phyloP scores from a whole-genome alignment of 2,888 invertebrate species.

The Hyalella azteca region DNA sequence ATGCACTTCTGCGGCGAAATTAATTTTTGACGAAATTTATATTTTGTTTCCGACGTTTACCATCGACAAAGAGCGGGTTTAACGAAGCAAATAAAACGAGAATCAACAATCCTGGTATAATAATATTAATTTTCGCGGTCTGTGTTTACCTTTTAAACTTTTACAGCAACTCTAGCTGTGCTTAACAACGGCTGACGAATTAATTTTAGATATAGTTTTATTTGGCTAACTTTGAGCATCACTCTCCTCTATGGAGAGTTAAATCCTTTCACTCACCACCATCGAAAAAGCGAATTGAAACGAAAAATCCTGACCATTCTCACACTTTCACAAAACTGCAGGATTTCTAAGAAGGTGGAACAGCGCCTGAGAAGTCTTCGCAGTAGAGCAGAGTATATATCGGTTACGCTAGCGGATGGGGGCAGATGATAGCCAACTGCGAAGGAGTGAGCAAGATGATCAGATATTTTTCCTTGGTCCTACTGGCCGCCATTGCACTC shows the following conservation, averaged over 20 bases:
- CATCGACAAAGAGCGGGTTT: no score
- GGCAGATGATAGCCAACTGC: neutral
- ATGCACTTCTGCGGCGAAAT: no score
- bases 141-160: neutral
- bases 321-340: neutral
- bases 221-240: neutral
- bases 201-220: neutral
- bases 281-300: neutral
- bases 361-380: neutral
- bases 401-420: neutral
- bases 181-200: no score
- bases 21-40: no score
- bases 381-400: neutral
- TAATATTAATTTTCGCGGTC: neutral
- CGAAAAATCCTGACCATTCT: neutral
- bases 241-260: neutral
- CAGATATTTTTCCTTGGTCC: neutral
- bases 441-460: slow-evolving; percentile 1
- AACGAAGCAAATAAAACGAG: no score
- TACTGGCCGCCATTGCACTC: neutral
- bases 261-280: neutral
- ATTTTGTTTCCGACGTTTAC: no score
- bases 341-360: neutral
- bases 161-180: neutral
- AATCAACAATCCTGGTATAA: no score